Percentiles rank a stretch among this genome's conserved stretches.
Conservation (phyloP, 2,113 vertebrate genomes). For the Bujurquina vittata region DNA sequence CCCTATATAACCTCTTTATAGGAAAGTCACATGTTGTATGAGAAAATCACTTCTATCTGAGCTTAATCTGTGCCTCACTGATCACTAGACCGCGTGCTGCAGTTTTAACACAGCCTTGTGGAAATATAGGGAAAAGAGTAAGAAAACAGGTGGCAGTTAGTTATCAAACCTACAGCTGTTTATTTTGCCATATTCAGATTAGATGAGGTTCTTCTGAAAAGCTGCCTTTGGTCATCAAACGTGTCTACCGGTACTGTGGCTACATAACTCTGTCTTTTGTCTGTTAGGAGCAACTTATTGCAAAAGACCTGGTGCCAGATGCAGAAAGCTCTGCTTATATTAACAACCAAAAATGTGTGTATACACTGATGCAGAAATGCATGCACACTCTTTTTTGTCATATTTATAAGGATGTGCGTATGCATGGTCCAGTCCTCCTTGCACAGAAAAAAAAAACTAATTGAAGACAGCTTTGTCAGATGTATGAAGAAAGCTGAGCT, state of each 20-base stretch:
- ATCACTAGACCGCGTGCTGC: not conserved
- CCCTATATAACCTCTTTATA: not conserved
- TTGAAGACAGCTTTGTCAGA: not conserved
- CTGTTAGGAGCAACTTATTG: constrained; percentile 1
- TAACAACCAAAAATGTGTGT: not conserved
- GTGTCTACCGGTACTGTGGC: not conserved
- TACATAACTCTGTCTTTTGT: not conserved
- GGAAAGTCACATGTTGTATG: not conserved
- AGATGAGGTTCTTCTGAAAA: not conserved
- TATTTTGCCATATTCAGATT: not conserved
- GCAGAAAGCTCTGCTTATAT: not conserved
- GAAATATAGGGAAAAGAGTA: not conserved
- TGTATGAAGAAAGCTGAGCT: constrained; percentile 1
- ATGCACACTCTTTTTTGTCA: not conserved
- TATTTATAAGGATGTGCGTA: not conserved
- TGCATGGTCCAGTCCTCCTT: not conserved
- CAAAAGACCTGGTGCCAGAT: not conserved
- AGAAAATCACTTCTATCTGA: not conserved
- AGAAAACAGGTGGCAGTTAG: not conserved
- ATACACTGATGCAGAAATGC: not conserved
- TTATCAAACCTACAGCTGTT: not conserved
- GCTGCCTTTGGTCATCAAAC: not conserved
- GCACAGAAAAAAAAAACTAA: not conserved
- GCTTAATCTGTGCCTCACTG: not conserved
- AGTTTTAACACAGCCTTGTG: not conserved